Base-by-base conservation (phyloP, 1,140 invertebrate genomes). In the Heliothis virescens region DNA sequence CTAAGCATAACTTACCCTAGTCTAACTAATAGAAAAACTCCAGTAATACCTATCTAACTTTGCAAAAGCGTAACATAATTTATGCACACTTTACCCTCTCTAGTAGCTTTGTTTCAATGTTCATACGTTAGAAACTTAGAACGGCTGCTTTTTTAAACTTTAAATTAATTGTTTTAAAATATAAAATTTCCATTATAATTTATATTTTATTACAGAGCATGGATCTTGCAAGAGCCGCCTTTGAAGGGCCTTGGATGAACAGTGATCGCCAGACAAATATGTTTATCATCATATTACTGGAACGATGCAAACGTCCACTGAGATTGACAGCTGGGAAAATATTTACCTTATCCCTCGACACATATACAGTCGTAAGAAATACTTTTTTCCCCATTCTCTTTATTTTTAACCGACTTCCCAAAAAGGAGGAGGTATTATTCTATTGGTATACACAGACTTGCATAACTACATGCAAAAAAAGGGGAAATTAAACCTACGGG, bases 301-400 rank as follows among this genome's bases (percentile, higher is more conserved):
- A 94, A 76, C 84, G 93, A 59, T 91, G 90, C 83, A 92, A 95
- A 75, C 88, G 88, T 2, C 93, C 94, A 5, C 80, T 95, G 21
- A 84, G 84, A 48, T 88, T 95, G 0, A 94, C 93, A 0, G 94
- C 94, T 21, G 94, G 93, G 9, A 95, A 95, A 83, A 90, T 94
- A 82, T 95, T 95, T 73, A 93, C 89, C 1, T 83, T 95, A 0
- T 95, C 94, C 7, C 85, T 95, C 0, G 87, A 93, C 29, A 95
- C 93, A n/a, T 95, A 95, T 75, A 95, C 92, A 29, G 89, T 92
- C 80, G 94, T 94, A 89, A 91, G 92, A 52, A 16, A n/a, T 12
- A 15, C 15, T n/a, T n/a, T n/a, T n/a, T n/a, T n/a, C n/a, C n/a
- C n/a, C n/a, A n/a, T n/a, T n/a, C n/a, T n/a, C n/a, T n/a, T n/a